Percentiles rank a stretch among this genome's conserved stretches.
These are phyloP conservation scores for Falco novaeseelandiae DNA, from an alignment of 2,797 vertebrate genomes.

Conservation along the genomic window DNA sequence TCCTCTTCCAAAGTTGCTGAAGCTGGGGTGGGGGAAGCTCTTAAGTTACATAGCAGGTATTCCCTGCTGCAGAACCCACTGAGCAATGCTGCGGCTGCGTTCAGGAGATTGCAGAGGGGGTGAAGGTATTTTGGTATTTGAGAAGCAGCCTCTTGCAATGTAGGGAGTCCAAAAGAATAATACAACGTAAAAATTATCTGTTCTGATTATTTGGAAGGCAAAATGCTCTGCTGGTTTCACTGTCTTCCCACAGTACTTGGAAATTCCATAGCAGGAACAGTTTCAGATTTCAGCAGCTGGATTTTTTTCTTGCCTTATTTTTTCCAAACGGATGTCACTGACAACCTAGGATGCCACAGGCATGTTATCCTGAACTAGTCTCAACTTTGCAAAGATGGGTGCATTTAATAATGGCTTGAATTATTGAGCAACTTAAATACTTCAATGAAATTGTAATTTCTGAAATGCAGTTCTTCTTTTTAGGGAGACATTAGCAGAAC, in stretches of 20 bases:
- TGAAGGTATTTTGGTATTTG: not conserved
- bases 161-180: not conserved
- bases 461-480: not conserved
- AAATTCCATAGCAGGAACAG: not conserved
- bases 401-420: not conserved
- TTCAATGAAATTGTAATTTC: not conserved
- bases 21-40: not conserved
- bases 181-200: not conserved
- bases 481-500: not conserved
- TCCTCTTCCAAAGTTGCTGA: not conserved
- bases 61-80: not conserved
- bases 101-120: not conserved
- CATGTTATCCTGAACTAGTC: not conserved
- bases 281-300: not conserved
- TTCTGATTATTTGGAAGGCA: not conserved
- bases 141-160: not conserved
- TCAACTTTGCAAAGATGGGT: not conserved
- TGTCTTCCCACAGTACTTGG: not conserved
- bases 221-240: not conserved
- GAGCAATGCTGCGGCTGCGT: not conserved
- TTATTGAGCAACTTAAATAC: not conserved
- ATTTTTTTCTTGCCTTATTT: not conserved
- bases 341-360: not conserved
- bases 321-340: not conserved
- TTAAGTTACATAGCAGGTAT: fast-evolving